Evolutionary conservation across 1,140 invertebrate species (phyloP).

Genomic region (Cheumatopsyche charites): DNA sequence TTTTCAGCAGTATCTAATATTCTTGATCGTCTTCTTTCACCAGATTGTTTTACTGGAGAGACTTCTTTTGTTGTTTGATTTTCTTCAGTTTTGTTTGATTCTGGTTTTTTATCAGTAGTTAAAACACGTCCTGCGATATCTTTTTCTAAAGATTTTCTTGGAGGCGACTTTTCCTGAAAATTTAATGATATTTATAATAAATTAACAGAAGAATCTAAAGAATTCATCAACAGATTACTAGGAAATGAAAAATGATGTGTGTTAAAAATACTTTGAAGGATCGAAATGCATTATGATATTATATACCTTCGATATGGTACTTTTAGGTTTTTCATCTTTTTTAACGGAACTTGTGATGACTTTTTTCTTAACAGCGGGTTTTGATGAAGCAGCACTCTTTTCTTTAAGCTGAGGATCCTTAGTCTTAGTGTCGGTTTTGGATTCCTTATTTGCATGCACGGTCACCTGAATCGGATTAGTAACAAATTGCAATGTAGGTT

Average conservation of each 20-base stretch:
- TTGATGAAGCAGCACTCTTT: constrained; percentile 37
- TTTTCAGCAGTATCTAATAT: constrained; percentile 76
- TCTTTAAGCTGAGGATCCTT: constrained; percentile 45
- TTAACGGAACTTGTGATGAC: constrained; percentile 34
- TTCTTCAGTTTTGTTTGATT: constrained; percentile 49
- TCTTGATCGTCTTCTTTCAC: constrained; percentile 66
- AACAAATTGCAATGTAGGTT: constrained; percentile 38
- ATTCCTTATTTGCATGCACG: constrained; percentile 41
- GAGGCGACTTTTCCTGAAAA: constrained; percentile 45
- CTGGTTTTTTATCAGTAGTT: constrained; percentile 33
- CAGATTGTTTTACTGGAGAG: constrained; percentile 51
- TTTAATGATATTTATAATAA: too few relatives aligned
- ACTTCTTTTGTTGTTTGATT: constrained; percentile 51
- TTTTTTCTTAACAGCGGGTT: constrained; percentile 46
- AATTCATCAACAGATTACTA: too few relatives aligned
- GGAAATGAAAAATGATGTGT: too few relatives aligned
- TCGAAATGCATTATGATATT: not conserved
- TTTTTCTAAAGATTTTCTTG: constrained; percentile 45
- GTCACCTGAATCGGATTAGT: constrained; percentile 43
- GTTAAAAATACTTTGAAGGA: too few relatives aligned
- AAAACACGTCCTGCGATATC: constrained; percentile 30
- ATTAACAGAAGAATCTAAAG: too few relatives aligned
- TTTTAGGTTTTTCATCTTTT: constrained; percentile 45
- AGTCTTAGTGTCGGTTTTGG: constrained; percentile 35
- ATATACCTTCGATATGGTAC: constrained; percentile 38